These are phyloP conservation scores for Sesamia inferens DNA, from an alignment of 2,888 invertebrate genomes.

Conservation along the genomic window DNA sequence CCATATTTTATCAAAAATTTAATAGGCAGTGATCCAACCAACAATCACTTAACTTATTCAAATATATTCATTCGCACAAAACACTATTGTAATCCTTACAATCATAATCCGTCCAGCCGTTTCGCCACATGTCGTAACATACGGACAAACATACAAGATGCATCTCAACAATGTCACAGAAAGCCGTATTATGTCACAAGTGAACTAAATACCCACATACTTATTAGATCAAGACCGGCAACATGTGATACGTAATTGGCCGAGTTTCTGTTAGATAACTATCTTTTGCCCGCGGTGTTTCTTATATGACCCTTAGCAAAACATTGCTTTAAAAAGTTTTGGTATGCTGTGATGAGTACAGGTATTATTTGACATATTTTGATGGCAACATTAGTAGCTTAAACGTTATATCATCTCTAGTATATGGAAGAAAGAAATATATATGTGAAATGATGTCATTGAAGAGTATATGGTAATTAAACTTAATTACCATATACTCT, in stretches of 20 bases:
- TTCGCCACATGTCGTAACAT: slow-evolving; percentile 24
- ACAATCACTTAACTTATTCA: background rate
- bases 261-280: slow-evolving; percentile 46
- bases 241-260: slow-evolving; percentile 54
- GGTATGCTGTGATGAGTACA: slow-evolving; percentile 3
- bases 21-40: background rate
- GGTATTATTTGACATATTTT: background rate
- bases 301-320: slow-evolving; percentile 10
- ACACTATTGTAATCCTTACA: slow-evolving; percentile 24
- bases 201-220: slow-evolving; percentile 56
- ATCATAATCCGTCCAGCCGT: slow-evolving; percentile 23
- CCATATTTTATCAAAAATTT: background rate
- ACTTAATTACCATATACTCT: background rate
- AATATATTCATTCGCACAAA: slow-evolving; percentile 4
- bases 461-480: too few relatives aligned
- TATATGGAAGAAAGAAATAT: background rate
- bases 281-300: slow-evolving; percentile 30
- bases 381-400: background rate
- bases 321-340: background rate
- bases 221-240: slow-evolving; percentile 63
- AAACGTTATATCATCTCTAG: background rate
- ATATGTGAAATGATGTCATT: background rate
- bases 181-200: slow-evolving; percentile 34
- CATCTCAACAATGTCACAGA: slow-evolving; percentile 59
- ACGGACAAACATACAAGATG: slow-evolving; percentile 29